Evolutionary conservation across 2,113 vertebrate genomes (phyloP).

Genomic region (Lathamus discolor): DNA sequence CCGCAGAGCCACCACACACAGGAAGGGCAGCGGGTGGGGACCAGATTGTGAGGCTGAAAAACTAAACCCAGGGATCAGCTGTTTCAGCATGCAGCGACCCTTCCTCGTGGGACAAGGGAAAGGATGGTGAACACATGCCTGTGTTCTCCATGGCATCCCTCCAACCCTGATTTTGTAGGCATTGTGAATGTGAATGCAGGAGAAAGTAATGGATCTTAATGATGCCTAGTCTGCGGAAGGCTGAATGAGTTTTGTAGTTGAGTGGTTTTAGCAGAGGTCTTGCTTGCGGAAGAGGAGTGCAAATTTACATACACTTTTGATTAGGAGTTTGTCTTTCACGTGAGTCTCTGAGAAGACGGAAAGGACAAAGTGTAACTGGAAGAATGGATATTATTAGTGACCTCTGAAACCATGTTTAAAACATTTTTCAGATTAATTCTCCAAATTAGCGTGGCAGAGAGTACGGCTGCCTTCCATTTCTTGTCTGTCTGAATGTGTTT

Average conservation of each 20-base stretch:
- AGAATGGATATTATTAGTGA: not conserved
- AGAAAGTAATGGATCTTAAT: not conserved
- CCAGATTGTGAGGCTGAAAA: not conserved
- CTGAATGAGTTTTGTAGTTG: not conserved
- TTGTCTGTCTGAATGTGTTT: not conserved
- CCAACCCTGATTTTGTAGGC: not conserved
- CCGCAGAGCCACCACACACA: not conserved
- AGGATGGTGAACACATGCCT: not conserved
- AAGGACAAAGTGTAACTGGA: not conserved
- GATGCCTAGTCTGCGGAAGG: not conserved
- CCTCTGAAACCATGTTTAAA: not conserved
- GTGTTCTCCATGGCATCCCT: not conserved
- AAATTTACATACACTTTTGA: not conserved
- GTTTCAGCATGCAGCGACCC: not conserved
- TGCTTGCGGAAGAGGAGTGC: not conserved
- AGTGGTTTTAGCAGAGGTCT: slow-evolving; percentile 2
- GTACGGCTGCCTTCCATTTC: not conserved
- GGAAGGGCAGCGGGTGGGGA: not conserved
- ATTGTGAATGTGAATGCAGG: not conserved
- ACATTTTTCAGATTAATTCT: not conserved
- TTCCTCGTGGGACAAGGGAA: not conserved
- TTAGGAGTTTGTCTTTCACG: not conserved
- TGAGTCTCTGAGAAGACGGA: not conserved
- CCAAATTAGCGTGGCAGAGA: not conserved
- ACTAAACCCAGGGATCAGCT: not conserved